Evolutionary conservation across 2,797 vertebrate genomes (phyloP).

Genomic region (Pseudopleuronectes americanus): DNA sequence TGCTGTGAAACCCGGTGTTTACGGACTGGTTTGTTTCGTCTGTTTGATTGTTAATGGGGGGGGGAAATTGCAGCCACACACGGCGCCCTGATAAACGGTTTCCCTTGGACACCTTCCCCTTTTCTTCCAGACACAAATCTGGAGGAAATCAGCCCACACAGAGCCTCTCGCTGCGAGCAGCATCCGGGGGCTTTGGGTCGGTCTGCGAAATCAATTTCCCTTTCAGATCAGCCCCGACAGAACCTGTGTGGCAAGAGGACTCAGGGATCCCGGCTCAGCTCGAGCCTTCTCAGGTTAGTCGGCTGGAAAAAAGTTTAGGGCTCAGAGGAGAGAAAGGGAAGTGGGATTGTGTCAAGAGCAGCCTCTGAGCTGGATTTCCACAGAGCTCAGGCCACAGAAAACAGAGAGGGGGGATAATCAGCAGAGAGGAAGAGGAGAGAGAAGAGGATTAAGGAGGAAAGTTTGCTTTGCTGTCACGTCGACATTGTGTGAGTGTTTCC

Average conservation of each 20-base stretch:
- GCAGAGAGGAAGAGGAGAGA: conserved; percentile 36
- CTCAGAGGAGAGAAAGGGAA: conserved; percentile 69
- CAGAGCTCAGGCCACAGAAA: conserved; percentile 59
- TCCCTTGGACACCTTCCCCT: conserved; percentile 17
- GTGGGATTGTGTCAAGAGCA: conserved; percentile 68
- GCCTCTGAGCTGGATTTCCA: conserved; percentile 78
- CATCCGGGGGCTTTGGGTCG: conserved; percentile 58
- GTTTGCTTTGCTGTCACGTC: conserved; percentile 39
- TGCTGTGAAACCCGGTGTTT: conserved; percentile 43
- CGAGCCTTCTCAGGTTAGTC: conserved; percentile 75
- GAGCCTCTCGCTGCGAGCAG: conserved; percentile 55
- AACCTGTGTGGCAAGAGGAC: conserved; percentile 62
- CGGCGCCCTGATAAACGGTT: conserved; percentile 35
- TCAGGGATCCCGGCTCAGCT: conserved; percentile 73
- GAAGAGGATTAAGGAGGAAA: conserved; percentile 45
- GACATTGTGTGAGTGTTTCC: too few relatives aligned
- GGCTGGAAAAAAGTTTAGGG: conserved; percentile 76
- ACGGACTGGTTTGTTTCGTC: conserved; percentile 48
- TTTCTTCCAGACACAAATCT: conserved; percentile 38
- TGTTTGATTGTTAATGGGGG: conserved; percentile 48
- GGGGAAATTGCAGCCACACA: conserved; percentile 29
- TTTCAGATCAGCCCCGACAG: conserved; percentile 75
- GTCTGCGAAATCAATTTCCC: conserved; percentile 81
- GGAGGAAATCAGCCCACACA: conserved; percentile 52
- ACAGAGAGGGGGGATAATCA: conserved; percentile 62